These are phyloP conservation scores for Paraplagusia blochii DNA, from an alignment of 2,113 vertebrate genomes.

Conservation along the genomic window DNA sequence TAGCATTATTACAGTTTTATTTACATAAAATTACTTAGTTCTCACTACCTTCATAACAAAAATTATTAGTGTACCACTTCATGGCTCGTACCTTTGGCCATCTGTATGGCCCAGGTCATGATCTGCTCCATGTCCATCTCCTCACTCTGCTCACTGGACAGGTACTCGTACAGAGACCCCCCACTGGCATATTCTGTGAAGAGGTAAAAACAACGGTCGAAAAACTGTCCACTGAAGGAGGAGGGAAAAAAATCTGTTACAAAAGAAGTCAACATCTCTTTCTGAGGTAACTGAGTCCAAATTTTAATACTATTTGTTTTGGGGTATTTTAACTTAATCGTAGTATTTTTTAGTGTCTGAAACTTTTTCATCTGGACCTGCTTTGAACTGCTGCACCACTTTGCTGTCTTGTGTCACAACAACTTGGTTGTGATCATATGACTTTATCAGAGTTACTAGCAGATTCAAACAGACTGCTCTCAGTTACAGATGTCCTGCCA, in stretches of 20 bases:
- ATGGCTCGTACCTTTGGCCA: conserved; percentile 87
- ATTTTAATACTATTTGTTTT: too few species aligned
- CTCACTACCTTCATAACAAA: background rate
- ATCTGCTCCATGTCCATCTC: conserved; percentile 98
- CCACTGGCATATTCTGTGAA: conserved; percentile 87
- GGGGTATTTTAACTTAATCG: too few species aligned
- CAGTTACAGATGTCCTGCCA: conserved; percentile 72
- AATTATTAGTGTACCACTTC: background rate
- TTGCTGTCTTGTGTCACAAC: background rate
- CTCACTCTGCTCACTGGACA: conserved; percentile 94
- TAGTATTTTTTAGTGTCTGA: too few species aligned
- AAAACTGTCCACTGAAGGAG: too few species aligned
- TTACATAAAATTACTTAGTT: background rate
- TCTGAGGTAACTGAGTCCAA: too few species aligned
- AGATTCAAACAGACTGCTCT: conserved; percentile 53
- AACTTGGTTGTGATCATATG: conserved; percentile 38
- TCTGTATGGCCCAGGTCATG: conserved; percentile 95
- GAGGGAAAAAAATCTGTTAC: too few species aligned
- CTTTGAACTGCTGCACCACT: conserved; percentile 4
- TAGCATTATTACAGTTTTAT: too few species aligned
- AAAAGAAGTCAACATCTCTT: too few species aligned
- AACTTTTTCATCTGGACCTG: too few species aligned
- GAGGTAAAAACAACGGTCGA: background rate
- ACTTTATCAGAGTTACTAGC: conserved; percentile 40
- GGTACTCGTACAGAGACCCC: conserved; percentile 94